A percentile compares a stretch with the other conserved stretches of the same genome.
phyloP scores from a whole-genome alignment of 2,888 invertebrate genomes.

The Spisula subtruncata region DNA sequence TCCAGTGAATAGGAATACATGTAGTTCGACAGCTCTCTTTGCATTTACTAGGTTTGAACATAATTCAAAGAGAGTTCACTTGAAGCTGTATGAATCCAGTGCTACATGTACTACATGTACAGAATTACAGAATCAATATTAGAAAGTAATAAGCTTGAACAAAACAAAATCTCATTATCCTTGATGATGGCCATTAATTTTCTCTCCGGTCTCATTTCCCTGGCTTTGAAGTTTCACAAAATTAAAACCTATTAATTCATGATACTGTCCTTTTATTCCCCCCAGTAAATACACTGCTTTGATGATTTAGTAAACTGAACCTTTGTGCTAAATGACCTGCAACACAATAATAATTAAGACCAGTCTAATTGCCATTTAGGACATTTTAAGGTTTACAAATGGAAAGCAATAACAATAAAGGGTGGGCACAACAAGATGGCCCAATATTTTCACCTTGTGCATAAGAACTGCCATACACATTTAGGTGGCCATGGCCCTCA shows the following conservation, averaged over 20 bases:
- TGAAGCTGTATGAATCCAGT: not conserved
- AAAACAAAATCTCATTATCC: slow-evolving; percentile 6
- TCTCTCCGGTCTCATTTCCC: not conserved
- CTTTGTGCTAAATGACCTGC: not conserved
- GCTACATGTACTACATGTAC: too few species aligned
- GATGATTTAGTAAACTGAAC: not conserved
- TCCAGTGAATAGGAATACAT: too few species aligned
- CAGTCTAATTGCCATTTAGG: not conserved
- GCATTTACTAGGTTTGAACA: not conserved
- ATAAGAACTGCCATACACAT: too few species aligned
- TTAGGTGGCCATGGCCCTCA: too few species aligned
- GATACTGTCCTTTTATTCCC: not conserved
- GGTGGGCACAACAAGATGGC: too few species aligned
- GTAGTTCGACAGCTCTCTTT: not conserved
- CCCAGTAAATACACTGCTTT: slow-evolving; percentile 9
- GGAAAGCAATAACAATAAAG: not conserved
- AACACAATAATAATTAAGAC: not conserved
- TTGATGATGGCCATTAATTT: not conserved
- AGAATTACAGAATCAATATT: slow-evolving; percentile 1
- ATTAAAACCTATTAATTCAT: slow-evolving; percentile 13
- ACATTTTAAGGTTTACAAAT: not conserved
- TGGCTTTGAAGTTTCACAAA: slow-evolving; percentile 14
- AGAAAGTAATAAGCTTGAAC: slow-evolving; percentile 17
- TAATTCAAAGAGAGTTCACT: not conserved
- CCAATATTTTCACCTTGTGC: too few species aligned